These are phyloP conservation scores for Morone chrysops DNA, from an alignment of 2,113 vertebrate species.

Conservation along the genomic window DNA sequence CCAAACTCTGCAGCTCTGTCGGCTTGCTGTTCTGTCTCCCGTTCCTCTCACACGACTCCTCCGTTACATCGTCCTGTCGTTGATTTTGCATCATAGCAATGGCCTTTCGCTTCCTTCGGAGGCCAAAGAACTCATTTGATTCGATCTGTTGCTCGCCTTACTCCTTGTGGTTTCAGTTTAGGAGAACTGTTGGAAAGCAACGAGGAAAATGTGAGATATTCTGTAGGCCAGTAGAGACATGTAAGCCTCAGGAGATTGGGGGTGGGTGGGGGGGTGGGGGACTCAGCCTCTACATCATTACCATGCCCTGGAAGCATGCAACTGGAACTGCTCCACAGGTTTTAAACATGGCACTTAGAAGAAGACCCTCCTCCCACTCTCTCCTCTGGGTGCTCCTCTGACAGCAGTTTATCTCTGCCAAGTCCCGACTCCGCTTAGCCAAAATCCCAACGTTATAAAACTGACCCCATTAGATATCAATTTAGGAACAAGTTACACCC, in stretches of 20 bases:
- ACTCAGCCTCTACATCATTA: constrained; percentile 6
- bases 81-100: not conserved
- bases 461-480: not conserved
- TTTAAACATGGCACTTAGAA: not conserved
- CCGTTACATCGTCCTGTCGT: not conserved
- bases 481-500: constrained; percentile 3
- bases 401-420: constrained; percentile 34
- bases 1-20: not conserved
- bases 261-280: not conserved
- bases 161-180: not conserved
- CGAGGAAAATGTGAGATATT: constrained; percentile 24
- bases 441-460: constrained; percentile 25
- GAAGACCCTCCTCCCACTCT: not conserved
- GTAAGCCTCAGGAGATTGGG: constrained; percentile 20
- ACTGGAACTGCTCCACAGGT: constrained; percentile 38
- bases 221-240: constrained; percentile 12
- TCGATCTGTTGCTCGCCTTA: not conserved
- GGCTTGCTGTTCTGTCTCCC: not conserved
- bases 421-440: constrained; percentile 17
- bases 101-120: not conserved
- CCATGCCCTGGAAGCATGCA: constrained; percentile 19
- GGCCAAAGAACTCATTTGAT: not conserved
- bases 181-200: constrained; percentile 16
- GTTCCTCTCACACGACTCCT: not conserved
- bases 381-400: constrained; percentile 7